Evolutionary conservation across 2,888 invertebrate genomes (phyloP).

Genomic region (Acleris literana): DNA sequence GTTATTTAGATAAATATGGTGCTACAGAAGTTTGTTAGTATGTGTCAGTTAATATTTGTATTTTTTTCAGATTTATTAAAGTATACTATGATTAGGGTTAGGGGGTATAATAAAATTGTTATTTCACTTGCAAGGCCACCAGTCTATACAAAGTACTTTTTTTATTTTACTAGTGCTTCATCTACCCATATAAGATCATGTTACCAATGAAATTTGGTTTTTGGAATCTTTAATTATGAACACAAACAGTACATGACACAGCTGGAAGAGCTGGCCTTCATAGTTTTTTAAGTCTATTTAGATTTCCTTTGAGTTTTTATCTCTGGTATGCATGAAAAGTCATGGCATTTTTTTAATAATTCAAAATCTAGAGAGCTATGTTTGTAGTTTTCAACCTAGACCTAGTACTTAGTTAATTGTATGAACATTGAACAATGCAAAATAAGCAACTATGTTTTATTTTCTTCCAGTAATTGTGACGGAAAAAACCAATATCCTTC

Average conservation of each 20-base stretch:
- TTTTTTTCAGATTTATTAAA: neutral
- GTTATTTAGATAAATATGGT: neutral
- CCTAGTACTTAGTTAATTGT: too few relatives aligned
- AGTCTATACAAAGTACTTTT: neutral
- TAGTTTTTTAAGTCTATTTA: too few relatives aligned
- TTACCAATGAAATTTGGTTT: too few relatives aligned
- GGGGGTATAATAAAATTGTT: neutral
- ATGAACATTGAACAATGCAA: too few relatives aligned
- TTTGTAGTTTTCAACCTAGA: too few relatives aligned
- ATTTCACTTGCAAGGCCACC: constrained; percentile 3
- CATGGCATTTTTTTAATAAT: too few relatives aligned
- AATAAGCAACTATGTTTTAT: constrained; percentile 36
- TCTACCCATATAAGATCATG: neutral
- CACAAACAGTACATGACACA: too few relatives aligned
- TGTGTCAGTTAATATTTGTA: neutral
- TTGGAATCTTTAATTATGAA: too few relatives aligned
- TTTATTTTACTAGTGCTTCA: neutral
- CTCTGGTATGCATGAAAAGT: too few relatives aligned
- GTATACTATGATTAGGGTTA: neutral
- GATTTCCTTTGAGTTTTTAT: too few relatives aligned
- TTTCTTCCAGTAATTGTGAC: constrained; percentile 93
- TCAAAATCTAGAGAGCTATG: neutral
- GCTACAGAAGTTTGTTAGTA: neutral
- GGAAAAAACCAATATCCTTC: constrained; percentile 96
- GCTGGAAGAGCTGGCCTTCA: too few relatives aligned